Percentiles rank a stretch among this genome's conserved stretches.
Evolutionary conservation across 2,113 vertebrate genomes (phyloP).

Genomic region (Ariopsis seemanni): DNA sequence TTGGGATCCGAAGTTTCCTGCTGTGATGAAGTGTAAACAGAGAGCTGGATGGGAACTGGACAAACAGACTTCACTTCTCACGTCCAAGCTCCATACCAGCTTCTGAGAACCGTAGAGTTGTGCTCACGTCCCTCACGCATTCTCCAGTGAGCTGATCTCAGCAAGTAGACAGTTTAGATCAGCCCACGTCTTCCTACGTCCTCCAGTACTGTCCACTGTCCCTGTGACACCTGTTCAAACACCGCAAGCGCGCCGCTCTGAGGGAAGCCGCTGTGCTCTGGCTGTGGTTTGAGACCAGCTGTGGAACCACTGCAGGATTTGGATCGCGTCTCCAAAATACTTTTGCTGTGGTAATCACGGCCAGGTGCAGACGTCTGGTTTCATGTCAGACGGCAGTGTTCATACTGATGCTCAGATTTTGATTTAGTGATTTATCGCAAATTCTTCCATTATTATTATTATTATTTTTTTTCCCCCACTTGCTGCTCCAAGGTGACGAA

Average conservation of each 20-base stretch:
- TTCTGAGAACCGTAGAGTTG: background rate
- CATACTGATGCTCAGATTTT: background rate
- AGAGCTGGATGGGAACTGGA: background rate
- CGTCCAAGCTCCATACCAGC: background rate
- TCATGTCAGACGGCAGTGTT: background rate
- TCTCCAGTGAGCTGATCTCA: background rate
- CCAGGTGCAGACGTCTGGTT: background rate
- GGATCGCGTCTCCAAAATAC: background rate
- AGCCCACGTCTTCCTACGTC: background rate
- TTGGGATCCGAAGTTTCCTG: background rate
- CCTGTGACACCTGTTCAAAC: slow-evolving; percentile 47
- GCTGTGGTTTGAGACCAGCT: background rate
- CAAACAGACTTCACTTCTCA: background rate
- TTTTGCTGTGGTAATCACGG: background rate
- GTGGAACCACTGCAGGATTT: background rate
- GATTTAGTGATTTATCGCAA: background rate
- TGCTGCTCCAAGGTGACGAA: background rate
- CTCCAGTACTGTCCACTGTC: slow-evolving; percentile 12
- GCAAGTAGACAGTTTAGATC: background rate
- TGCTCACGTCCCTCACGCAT: background rate
- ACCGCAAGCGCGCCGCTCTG: background rate
- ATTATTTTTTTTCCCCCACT: background rate
- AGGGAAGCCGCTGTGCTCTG: background rate
- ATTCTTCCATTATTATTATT: background rate
- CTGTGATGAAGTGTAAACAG: background rate